Evolutionary conservation across 1,140 invertebrate species (phyloP).

Genomic region (Hetaerina americana): DNA sequence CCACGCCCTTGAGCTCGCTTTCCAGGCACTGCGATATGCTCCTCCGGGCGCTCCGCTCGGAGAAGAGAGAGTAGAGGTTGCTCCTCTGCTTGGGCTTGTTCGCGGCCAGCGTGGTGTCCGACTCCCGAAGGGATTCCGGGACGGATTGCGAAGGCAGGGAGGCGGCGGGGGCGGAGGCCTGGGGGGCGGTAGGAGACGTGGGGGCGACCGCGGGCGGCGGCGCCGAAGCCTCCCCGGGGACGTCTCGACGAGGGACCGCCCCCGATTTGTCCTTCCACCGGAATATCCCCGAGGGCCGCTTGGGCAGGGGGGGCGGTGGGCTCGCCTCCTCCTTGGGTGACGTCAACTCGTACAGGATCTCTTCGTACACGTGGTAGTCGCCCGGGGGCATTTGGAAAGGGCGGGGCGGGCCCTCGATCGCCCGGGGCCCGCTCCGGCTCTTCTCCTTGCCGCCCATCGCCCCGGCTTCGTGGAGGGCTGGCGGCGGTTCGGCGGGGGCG

Average conservation of each 20-base stretch:
- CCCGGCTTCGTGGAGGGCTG: neutral
- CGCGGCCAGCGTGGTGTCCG: too few species aligned
- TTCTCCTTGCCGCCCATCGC: neutral
- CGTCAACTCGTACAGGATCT: slow-evolving; percentile 24
- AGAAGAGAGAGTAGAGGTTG: slow-evolving; percentile 13
- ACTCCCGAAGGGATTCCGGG: neutral
- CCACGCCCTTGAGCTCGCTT: neutral
- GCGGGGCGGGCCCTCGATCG: neutral
- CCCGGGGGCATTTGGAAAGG: neutral
- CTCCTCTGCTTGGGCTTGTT: slow-evolving; percentile 11
- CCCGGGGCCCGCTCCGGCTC: neutral
- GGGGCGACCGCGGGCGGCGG: slow-evolving; percentile 5
- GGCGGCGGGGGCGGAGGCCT: neutral
- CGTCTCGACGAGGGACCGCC: too few species aligned
- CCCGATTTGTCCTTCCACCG: neutral
- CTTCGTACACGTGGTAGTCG: slow-evolving; percentile 27
- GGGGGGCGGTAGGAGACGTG: neutral
- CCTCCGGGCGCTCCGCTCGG: slow-evolving; percentile 4
- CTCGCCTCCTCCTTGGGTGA: slow-evolving; percentile 1
- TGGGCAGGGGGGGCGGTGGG: slow-evolving; percentile 8
- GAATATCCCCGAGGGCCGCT: slow-evolving; percentile 10
- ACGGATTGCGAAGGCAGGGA: slow-evolving; percentile 2
- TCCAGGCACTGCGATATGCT: slow-evolving; percentile 8
- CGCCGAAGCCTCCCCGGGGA: neutral
- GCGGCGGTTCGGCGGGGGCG: neutral